Percentiles rank a stretch among this genome's conserved stretches.
Conservation (phyloP, 35 echinoderm and acorn worm species). For the Heliocidaris erythrogramma region DNA sequence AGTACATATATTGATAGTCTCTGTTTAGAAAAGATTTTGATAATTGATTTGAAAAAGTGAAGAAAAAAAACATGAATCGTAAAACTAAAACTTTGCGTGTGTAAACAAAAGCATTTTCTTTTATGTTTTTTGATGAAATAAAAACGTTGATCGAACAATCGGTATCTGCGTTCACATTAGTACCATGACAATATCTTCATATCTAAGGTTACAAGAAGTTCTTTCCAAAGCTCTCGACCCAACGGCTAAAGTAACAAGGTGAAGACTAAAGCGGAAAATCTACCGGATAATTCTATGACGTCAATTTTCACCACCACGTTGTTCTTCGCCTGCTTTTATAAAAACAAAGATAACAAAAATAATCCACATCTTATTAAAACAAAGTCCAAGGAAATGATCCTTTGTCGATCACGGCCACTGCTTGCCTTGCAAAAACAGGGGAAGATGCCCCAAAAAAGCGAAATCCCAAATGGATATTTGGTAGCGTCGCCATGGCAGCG, state of each 20-base stretch:
- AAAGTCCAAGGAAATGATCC: background rate
- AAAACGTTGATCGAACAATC: no score
- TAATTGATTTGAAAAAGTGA: no score
- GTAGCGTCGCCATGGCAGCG: background rate
- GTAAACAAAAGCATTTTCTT: no score
- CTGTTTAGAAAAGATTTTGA: no score
- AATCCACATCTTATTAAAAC: background rate
- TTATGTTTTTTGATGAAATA: no score
- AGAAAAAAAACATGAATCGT: no score
- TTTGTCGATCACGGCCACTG: background rate
- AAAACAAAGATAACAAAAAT: background rate
- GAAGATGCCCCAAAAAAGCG: background rate
- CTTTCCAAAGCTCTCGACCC: background rate
- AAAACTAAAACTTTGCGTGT: no score
- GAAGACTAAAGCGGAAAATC: background rate
- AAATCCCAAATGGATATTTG: background rate
- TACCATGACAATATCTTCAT: no score
- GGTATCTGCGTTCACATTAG: no score
- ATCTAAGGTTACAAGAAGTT: background rate
- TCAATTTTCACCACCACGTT: constrained; percentile 2
- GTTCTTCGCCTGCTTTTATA: background rate
- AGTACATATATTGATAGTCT: no score
- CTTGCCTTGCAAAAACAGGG: background rate
- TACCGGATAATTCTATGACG: background rate
- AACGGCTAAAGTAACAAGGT: background rate